A percentile compares a stretch with the other conserved stretches of the same genome.
These are phyloP conservation scores for Psephotus haematonotus DNA, from an alignment of 2,113 vertebrate species.

Conservation along the genomic window DNA sequence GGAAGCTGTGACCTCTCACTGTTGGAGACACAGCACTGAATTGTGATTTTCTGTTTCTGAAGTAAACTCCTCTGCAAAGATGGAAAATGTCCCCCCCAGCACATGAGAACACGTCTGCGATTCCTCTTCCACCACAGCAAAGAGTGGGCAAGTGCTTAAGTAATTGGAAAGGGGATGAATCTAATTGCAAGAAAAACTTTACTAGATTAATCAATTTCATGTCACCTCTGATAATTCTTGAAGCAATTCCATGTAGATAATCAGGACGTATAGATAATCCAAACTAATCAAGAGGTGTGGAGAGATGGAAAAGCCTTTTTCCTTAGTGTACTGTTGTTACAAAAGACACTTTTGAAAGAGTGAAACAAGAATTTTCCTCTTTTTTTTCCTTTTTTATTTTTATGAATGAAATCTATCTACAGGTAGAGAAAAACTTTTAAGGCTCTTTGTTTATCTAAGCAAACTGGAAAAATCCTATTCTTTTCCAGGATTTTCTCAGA, in stretches of 20 bases:
- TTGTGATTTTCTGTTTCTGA: background rate
- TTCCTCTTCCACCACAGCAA: background rate
- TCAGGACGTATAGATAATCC: conserved; percentile 64
- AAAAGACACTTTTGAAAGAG: background rate
- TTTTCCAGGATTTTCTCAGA: background rate
- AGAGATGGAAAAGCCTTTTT: conserved; percentile 5
- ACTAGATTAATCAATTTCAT: conserved; percentile 64
- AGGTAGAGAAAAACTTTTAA: background rate
- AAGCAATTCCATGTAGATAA: conserved; percentile 49
- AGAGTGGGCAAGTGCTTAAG: background rate
- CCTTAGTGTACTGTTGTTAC: background rate
- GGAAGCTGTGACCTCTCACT: background rate
- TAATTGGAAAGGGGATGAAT: conserved; percentile 42
- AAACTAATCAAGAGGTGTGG: conserved; percentile 26
- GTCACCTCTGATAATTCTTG: conserved; percentile 55
- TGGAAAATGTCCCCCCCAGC: background rate
- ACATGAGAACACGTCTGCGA: background rate
- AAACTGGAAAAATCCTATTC: background rate
- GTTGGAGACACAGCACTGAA: background rate
- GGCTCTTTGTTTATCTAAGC: background rate
- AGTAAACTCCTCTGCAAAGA: background rate
- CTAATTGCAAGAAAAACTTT: conserved; percentile 62
- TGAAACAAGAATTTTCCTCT: background rate
- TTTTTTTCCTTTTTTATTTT: background rate
- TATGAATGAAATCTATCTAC: background rate